These are phyloP conservation scores for Collichthys lucidus DNA, from an alignment of 2,113 vertebrate genomes.

Conservation along the genomic window DNA sequence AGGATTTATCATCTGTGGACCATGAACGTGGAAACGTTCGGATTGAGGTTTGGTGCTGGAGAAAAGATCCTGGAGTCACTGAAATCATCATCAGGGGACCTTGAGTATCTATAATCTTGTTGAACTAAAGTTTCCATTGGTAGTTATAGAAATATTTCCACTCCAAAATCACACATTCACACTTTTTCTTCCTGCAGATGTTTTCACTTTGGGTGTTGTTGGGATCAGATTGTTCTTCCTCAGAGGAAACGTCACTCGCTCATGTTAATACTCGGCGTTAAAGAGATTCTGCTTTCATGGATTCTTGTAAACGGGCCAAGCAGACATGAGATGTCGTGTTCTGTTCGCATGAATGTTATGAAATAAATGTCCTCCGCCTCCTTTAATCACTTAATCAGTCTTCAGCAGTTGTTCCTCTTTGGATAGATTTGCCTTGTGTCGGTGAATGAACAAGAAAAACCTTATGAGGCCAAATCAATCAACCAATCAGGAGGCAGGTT, in stretches of 20 bases:
- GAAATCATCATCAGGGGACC: too few relatives aligned
- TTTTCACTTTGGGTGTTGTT: neutral
- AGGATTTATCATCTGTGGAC: neutral
- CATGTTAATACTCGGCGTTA: neutral
- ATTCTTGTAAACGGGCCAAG: conserved; percentile 28
- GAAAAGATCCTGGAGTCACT: neutral
- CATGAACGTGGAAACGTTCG: neutral
- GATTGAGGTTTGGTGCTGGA: too few relatives aligned
- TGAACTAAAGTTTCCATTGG: neutral
- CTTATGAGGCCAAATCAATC: neutral
- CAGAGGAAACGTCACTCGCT: neutral
- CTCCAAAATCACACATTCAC: neutral
- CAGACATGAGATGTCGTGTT: conserved; percentile 24
- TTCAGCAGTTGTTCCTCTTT: neutral
- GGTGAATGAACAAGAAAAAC: neutral
- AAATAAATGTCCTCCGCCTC: conserved; percentile 19
- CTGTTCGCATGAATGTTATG: conserved; percentile 3
- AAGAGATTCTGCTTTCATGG: conserved; percentile 19
- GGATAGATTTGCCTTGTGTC: neutral
- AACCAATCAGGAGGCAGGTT: neutral
- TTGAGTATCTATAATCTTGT: neutral
- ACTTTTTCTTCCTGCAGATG: neutral
- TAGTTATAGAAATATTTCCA: neutral
- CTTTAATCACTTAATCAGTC: conserved; percentile 1
- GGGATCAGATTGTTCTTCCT: too few relatives aligned